Evolutionary conservation across 2,888 invertebrate genomes (phyloP), one percentile per base, ranked within the genome.

Genomic region (Prionchulus punctatus): DNA sequence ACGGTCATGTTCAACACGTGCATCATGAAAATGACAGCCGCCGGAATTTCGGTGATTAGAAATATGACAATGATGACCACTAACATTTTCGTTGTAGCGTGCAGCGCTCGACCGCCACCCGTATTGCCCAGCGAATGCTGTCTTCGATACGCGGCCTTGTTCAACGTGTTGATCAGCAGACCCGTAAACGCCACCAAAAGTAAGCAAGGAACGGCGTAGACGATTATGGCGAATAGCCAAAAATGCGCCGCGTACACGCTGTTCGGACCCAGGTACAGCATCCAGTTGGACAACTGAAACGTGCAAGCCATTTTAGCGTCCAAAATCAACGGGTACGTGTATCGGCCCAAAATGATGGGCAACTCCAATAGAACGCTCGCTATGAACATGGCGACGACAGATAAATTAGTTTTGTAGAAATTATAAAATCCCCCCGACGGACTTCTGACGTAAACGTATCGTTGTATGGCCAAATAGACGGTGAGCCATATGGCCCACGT

Each of bases 401-500:
- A 73, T 42, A 36, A 7, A 36, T 36, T 36, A 36, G 36, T 36
- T n/a, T n/a, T n/a, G n/a, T n/a, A n/a, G n/a, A n/a, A n/a, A n/a
- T n/a, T n/a, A n/a, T n/a, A n/a, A n/a, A n/a, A n/a, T n/a, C n/a
- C n/a, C n/a, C n/a, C n/a, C 36, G 36, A 36, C 7, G 36, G 36
- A 0, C 87, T 84, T 68, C 91, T 91, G 1, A 92, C 89, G 75
- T 88, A 91, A 65, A 92, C 86, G 76, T 91, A 92, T 59, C 91
- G 78, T 74, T 92, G 91, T 26, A 86, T 83, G 0, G 90, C 90
- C 59, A 91, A 75, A 1, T 86, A 85, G 61, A 91, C 76, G 0
- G 90, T 91, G 65, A 91, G 75, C 90, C 90, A 91, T 60, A 90
- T 88, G 63, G 88, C 87, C 1, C 88, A 86, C 2, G 90, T 89